A percentile compares a stretch with the other conserved stretches of the same genome.
Conservation (phyloP, 64 coral and sea anemone genomes). For the Actinia tenebrosa region DNA sequence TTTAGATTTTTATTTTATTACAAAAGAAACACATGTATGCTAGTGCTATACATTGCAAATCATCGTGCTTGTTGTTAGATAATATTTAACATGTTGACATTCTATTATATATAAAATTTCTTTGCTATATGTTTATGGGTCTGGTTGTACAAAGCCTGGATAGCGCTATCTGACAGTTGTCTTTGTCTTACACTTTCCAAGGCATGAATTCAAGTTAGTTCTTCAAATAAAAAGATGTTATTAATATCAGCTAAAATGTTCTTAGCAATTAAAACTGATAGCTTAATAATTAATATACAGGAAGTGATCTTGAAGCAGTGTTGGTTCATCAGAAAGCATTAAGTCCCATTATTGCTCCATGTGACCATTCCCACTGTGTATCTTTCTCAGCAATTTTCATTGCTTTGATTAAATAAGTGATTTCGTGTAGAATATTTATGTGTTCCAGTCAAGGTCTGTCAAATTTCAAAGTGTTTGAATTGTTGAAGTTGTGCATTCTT, state of each 20-base stretch:
- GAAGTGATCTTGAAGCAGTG: too few relatives aligned
- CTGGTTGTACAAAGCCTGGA: too few relatives aligned
- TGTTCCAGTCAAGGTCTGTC: too few relatives aligned
- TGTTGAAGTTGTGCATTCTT: too few relatives aligned
- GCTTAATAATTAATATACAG: too few relatives aligned
- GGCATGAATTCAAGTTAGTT: background rate
- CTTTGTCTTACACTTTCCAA: background rate
- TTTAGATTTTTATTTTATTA: background rate
- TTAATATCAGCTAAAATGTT: background rate
- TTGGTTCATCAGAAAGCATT: too few relatives aligned
- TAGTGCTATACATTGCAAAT: background rate
- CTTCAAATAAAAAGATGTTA: background rate
- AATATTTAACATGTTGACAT: background rate
- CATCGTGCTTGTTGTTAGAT: background rate
- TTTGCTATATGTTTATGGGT: background rate
- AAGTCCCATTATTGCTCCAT: too few relatives aligned
- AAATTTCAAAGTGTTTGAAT: too few relatives aligned
- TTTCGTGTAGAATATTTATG: too few relatives aligned
- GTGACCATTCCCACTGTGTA: too few relatives aligned
- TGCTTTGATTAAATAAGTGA: too few relatives aligned
- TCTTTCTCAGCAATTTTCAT: too few relatives aligned
- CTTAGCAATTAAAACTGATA: background rate
- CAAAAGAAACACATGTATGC: background rate
- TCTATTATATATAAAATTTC: background rate
- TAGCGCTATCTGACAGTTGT: background rate